phyloP scores from a whole-genome alignment of 2,888 invertebrate genomes.

The Meta bourneti region DNA sequence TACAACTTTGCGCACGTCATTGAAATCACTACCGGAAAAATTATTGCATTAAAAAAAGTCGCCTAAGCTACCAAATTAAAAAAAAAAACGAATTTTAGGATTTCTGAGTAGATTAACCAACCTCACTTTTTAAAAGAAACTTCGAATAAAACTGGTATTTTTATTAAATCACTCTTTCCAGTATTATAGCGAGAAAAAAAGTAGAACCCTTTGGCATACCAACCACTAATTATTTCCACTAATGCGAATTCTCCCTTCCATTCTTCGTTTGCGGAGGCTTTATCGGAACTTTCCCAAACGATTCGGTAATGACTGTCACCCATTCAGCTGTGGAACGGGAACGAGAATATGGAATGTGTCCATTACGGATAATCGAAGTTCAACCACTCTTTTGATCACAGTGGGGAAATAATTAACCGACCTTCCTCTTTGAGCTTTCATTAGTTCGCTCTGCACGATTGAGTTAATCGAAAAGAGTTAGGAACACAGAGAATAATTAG shows the following conservation, averaged over 20 bases:
- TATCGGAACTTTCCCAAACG: not conserved
- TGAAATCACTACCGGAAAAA: too few relatives aligned
- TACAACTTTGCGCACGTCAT: too few relatives aligned
- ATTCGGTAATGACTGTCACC: not conserved
- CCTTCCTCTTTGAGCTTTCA: not conserved
- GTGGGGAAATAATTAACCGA: constrained; percentile 24
- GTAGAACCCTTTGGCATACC: too few relatives aligned
- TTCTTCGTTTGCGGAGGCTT: not conserved
- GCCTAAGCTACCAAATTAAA: too few relatives aligned
- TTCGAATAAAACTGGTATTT: too few relatives aligned
- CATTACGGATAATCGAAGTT: constrained; percentile 30
- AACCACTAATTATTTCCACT: not conserved
- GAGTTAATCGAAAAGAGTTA: constrained; percentile 3
- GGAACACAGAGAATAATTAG: not conserved
- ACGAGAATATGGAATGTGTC: not conserved
- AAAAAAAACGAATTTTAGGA: too few relatives aligned
- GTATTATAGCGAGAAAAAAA: too few relatives aligned
- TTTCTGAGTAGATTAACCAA: too few relatives aligned
- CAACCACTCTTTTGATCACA: constrained; percentile 15
- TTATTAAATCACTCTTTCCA: too few relatives aligned
- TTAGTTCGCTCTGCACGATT: not conserved
- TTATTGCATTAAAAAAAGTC: too few relatives aligned
- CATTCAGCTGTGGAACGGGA: not conserved
- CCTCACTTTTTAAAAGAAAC: too few relatives aligned
- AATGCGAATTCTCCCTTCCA: not conserved